A percentile compares a stretch with the other conserved stretches of the same genome.
These are phyloP conservation scores for Trematomus loennbergii DNA, from an alignment of 2,113 vertebrate species.

Conservation along the genomic window DNA sequence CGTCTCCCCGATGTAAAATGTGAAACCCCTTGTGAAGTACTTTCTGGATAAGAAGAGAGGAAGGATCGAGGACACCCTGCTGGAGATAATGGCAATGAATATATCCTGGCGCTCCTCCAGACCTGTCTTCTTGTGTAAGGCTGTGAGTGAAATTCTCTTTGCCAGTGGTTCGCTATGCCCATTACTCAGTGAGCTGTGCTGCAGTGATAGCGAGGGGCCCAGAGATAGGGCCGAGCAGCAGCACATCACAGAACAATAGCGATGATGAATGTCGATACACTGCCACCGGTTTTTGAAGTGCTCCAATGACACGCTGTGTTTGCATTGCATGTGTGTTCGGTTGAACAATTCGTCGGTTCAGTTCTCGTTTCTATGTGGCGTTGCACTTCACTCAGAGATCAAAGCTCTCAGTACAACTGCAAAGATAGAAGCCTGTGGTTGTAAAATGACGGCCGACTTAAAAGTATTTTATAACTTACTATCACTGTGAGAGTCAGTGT, in stretches of 20 bases:
- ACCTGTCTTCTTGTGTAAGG: constrained; percentile 57
- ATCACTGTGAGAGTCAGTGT: constrained; percentile 37
- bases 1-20: constrained; percentile 35
- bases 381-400: constrained; percentile 23
- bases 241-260: constrained; percentile 53
- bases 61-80: constrained; percentile 60
- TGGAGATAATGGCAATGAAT: constrained; percentile 57
- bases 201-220: constrained; percentile 62
- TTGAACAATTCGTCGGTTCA: constrained; percentile 28
- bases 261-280: constrained; percentile 49
- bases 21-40: constrained; percentile 30
- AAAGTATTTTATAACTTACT: constrained; percentile 41
- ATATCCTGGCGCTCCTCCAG: constrained; percentile 61
- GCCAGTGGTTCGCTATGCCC: constrained; percentile 68
- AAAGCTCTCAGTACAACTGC: constrained; percentile 17
- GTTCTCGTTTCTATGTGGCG: constrained; percentile 5
- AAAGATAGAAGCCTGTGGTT: constrained; percentile 8
- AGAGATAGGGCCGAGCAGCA: constrained; percentile 44
- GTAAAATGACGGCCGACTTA: constrained; percentile 11
- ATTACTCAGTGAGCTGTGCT: constrained; percentile 70
- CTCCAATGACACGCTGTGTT: constrained; percentile 32
- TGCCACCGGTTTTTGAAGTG: constrained; percentile 47
- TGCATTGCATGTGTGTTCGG: constrained; percentile 34
- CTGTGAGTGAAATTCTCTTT: constrained; percentile 73
- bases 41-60: constrained; percentile 53